A percentile compares a stretch with the other conserved stretches of the same genome.
phyloP scores from a whole-genome alignment of 2,113 vertebrate species.

The Tursiops truncatus region DNA sequence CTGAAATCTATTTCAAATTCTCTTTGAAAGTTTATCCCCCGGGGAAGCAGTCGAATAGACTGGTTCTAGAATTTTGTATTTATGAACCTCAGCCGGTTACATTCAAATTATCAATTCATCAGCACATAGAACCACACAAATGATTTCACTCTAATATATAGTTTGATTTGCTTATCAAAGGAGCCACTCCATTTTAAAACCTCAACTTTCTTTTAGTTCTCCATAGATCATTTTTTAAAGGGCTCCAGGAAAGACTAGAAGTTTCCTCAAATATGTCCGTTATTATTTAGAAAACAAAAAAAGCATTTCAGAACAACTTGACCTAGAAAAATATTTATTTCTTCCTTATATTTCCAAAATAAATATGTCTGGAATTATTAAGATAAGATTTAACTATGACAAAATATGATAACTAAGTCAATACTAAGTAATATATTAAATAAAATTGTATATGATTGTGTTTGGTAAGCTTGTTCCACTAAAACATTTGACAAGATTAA shows the following conservation, averaged over 20 bases:
- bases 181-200: not conserved
- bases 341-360: not conserved
- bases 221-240: not conserved
- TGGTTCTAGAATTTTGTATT: not conserved
- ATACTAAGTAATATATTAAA: not conserved
- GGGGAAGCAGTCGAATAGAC: not conserved
- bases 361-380: conserved; percentile 16
- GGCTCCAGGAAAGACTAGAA: not conserved
- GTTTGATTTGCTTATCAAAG: conserved; percentile 54
- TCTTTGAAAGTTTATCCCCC: not conserved
- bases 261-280: not conserved
- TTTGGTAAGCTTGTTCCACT: not conserved
- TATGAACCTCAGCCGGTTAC: not conserved
- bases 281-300: conserved; percentile 13
- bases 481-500: conserved; percentile 12
- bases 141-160: conserved; percentile 5
- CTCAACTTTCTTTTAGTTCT: conserved; percentile 31
- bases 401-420: conserved; percentile 4
- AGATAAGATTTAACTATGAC: not conserved
- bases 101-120: conserved; percentile 14
- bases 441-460: conserved; percentile 32
- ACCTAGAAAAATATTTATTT: not conserved
- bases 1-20: conserved; percentile 15
- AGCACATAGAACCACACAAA: not conserved
- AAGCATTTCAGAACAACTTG: not conserved